These are phyloP conservation scores for Pseudomugil gertrudae DNA, from an alignment of 2,797 vertebrate genomes.

Conservation along the genomic window DNA sequence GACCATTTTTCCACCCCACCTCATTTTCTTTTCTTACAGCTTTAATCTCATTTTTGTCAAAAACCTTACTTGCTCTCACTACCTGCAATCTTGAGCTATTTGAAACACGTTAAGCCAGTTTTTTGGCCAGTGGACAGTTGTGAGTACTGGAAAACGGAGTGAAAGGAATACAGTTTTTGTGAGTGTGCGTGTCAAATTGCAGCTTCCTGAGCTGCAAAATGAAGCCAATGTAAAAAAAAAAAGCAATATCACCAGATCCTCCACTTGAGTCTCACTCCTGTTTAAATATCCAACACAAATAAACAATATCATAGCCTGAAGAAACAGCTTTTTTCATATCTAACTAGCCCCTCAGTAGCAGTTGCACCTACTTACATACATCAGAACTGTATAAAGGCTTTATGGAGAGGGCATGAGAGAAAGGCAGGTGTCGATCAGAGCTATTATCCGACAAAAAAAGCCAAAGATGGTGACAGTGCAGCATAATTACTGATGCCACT, in stretches of 20 bases:
- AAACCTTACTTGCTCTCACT: slow-evolving; percentile 36
- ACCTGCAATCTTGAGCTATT: slow-evolving; percentile 56
- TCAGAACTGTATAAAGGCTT: background rate
- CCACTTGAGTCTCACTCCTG: too few species aligned
- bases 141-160: slow-evolving; percentile 49
- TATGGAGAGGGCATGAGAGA: background rate
- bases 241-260: background rate
- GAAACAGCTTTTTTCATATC: background rate
- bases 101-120: slow-evolving; percentile 70
- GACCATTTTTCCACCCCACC: slow-evolving; percentile 35
- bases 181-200: slow-evolving; percentile 20
- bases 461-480: too few species aligned
- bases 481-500: too few species aligned
- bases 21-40: slow-evolving; percentile 20
- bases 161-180: slow-evolving; percentile 16
- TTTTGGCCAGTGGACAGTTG: slow-evolving; percentile 52
- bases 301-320: background rate
- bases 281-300: background rate
- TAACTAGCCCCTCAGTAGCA: background rate
- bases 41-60: slow-evolving; percentile 70
- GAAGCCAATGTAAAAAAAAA: slow-evolving; percentile 1
- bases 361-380: background rate
- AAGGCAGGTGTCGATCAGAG: too few species aligned
- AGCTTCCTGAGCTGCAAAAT: slow-evolving; percentile 1
- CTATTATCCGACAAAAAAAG: too few species aligned